phyloP scores from a whole-genome alignment of 2,113 vertebrate species.

The Stigmatopora nigra region DNA sequence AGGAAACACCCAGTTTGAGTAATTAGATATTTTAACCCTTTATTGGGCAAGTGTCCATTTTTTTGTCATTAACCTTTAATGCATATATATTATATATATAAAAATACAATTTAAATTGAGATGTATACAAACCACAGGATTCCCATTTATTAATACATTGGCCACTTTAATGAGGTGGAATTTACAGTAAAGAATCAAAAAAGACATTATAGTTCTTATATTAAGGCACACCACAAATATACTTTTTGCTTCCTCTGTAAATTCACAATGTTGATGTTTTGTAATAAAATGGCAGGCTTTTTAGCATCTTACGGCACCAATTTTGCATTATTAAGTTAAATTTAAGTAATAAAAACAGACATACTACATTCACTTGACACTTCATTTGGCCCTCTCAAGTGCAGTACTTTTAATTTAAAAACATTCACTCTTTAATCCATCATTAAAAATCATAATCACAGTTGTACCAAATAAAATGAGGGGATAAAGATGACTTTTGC shows the following conservation, averaged over 20 bases:
- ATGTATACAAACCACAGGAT: slow-evolving; percentile 11
- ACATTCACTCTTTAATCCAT: background rate
- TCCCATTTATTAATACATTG: slow-evolving; percentile 20
- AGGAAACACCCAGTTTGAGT: slow-evolving; percentile 19
- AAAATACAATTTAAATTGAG: background rate
- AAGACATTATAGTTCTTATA: slow-evolving; percentile 33
- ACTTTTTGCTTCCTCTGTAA: slow-evolving; percentile 14
- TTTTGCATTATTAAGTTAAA: background rate
- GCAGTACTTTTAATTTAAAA: background rate
- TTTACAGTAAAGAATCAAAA: slow-evolving; percentile 18
- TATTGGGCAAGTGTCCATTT: no score
- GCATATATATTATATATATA: no score
- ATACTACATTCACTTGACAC: background rate
- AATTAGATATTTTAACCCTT: background rate
- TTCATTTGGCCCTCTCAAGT: background rate
- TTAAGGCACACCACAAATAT: slow-evolving; percentile 53
- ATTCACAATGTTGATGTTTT: slow-evolving; percentile 14
- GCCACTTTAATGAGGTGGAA: background rate
- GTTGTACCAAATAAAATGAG: background rate
- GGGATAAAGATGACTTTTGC: background rate
- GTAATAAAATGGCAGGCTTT: background rate
- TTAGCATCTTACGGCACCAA: slow-evolving; percentile 3
- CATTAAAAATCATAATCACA: background rate
- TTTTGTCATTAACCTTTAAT: no score
- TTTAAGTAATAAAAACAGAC: background rate